Percentiles rank a stretch among this genome's conserved stretches.
These are phyloP conservation scores for Iselma pallidipennis DNA, from an alignment of 2,888 invertebrate genomes.

Conservation along the genomic window DNA sequence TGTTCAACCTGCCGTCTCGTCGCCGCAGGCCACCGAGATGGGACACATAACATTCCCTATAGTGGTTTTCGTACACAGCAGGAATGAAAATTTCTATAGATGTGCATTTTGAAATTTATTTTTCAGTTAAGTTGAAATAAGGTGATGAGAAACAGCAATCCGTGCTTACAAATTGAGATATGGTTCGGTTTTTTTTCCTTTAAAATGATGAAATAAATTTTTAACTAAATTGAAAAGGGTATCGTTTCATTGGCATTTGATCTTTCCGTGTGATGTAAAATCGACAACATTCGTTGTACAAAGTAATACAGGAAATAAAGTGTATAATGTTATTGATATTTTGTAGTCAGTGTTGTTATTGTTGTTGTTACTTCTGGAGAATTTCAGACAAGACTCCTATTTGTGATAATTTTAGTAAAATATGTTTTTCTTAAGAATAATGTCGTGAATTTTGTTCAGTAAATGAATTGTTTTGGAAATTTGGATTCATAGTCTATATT, in stretches of 20 bases:
- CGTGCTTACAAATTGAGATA: no score
- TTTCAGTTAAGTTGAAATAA: no score
- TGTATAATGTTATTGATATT: no score
- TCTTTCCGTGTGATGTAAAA: no score
- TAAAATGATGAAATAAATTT: neutral
- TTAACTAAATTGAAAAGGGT: neutral
- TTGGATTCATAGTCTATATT: neutral
- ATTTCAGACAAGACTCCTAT: no score
- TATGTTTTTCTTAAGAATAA: slow-evolving; percentile 15
- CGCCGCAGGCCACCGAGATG: slow-evolving; percentile 18
- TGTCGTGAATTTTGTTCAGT: slow-evolving; percentile 9
- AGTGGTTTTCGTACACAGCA: neutral
- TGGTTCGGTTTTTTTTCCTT: no score
- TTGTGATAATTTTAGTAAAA: slow-evolving; percentile 19
- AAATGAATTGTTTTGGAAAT: neutral
- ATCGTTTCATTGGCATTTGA: no score
- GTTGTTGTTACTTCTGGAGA: slow-evolving; percentile 11
- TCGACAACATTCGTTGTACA: no score
- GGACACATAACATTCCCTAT: neutral
- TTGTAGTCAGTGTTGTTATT: no score
- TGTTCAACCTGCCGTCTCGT: slow-evolving; percentile 28
- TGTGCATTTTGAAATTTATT: slow-evolving; percentile 8
- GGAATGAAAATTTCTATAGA: slow-evolving; percentile 9
- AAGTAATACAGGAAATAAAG: no score
- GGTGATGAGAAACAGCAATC: no score